phyloP scores from a whole-genome alignment of 2,113 vertebrate genomes.

The Donacobius atricapilla region DNA sequence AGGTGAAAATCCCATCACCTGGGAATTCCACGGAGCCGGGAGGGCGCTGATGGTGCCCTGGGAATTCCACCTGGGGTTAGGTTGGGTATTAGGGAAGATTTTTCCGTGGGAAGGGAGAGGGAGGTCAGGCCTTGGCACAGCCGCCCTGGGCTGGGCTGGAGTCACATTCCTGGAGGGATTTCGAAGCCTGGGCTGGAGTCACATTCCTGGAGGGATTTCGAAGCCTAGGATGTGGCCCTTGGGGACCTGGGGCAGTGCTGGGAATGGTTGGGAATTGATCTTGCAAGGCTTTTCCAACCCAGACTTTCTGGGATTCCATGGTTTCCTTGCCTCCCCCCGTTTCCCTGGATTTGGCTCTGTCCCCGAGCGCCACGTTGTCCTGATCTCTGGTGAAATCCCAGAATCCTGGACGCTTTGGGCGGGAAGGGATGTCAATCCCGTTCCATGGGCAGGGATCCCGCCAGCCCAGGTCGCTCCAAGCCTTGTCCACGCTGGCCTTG shows the following conservation, averaged over 20 bases:
- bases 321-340: fast-evolving
- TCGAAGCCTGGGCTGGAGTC: not conserved
- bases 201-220: not conserved
- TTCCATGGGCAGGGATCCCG: fast-evolving
- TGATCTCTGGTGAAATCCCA: not conserved
- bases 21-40: not conserved
- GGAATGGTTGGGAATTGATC: not conserved
- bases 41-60: fast-evolving
- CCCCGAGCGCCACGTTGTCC: fast-evolving
- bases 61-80: fast-evolving
- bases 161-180: not conserved
- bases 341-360: fast-evolving
- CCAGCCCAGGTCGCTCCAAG: fast-evolving
- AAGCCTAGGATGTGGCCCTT: fast-evolving
- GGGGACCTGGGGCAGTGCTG: not conserved
- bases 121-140: not conserved
- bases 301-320: fast-evolving
- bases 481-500: fast-evolving
- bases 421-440: no score
- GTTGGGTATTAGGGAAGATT: fast-evolving
- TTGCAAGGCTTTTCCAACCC: not conserved
- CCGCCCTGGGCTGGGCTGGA: not conserved
- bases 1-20: no score
- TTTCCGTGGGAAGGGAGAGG: not conserved
- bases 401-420: not conserved